These are phyloP conservation scores for Rhorus exstirpatorius DNA, from an alignment of 2,888 invertebrate genomes.

Conservation along the genomic window DNA sequence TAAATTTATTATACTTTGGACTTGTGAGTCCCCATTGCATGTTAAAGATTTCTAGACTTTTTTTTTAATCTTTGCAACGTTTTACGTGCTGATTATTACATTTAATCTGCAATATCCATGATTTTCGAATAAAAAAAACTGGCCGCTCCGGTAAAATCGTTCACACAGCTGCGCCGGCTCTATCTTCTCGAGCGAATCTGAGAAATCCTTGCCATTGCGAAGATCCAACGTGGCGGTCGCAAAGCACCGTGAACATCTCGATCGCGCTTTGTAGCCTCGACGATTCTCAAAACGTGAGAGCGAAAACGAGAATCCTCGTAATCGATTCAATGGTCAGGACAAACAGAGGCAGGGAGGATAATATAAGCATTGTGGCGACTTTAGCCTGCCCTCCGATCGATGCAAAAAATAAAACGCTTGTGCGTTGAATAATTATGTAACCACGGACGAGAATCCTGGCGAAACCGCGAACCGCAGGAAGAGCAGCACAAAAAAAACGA, in stretches of 20 bases:
- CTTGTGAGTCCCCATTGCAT: background rate
- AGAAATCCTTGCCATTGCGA: slow-evolving; percentile 9
- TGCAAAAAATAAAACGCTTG: slow-evolving; percentile 40
- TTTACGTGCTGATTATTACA: background rate
- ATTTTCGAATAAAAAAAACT: slow-evolving; percentile 17
- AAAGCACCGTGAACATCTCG: slow-evolving; percentile 45
- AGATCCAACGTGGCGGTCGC: background rate
- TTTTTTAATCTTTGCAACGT: too few relatives aligned
- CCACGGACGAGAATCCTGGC: slow-evolving; percentile 30
- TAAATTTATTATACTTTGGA: background rate
- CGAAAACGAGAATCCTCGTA: slow-evolving; percentile 30
- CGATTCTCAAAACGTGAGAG: slow-evolving; percentile 30
- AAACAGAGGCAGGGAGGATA: background rate
- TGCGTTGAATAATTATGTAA: slow-evolving; percentile 66
- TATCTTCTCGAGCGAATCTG: slow-evolving; percentile 12
- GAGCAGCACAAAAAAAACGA: slow-evolving; percentile 67
- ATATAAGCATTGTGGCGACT: slow-evolving; percentile 14
- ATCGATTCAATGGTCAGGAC: slow-evolving; percentile 31
- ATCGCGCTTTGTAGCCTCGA: slow-evolving; percentile 21
- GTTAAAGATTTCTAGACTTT: too few relatives aligned
- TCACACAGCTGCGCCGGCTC: background rate
- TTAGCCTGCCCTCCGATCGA: slow-evolving; percentile 1
- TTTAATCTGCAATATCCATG: background rate
- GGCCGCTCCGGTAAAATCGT: background rate
- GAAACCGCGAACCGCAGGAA: slow-evolving; percentile 33